Base-by-base conservation (phyloP, 2,113 vertebrate genomes). In the Lampris incognitus region DNA sequence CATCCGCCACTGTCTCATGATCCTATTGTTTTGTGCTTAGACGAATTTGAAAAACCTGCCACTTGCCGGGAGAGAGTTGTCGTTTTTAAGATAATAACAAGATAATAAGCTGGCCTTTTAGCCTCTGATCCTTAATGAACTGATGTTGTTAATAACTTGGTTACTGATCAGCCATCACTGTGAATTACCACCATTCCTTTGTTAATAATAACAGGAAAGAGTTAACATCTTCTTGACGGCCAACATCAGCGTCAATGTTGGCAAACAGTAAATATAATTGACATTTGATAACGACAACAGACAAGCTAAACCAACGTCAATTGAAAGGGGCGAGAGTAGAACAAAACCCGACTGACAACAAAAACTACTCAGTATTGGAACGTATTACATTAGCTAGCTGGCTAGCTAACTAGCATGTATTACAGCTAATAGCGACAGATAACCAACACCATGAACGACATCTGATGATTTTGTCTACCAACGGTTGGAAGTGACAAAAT, bases 401-500 rank as follows among this genome's bases (percentile, higher is more conserved):
- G 60, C 41, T 68, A 69, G 74, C 56, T 76, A 66, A 52, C 64
- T 61, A 50, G 48, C 8, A 48, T 50, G 38, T 24, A 24, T 24
- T 24, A 24, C 24, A 24, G 24, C 24, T 24, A 24, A 24, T 24
- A 24, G 24, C 24, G 52, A 24, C 5, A 41, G 6, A 6, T 10
- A 58, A 75, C 75, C 79, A 87, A 11, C 77, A 61, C 13, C 60
- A 13, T 11, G 37, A 50, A 81, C 69, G 3, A 39, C 36, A 56
- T 65, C 64, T 54, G 81, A 63, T 74, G 62, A 66, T 59, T 6
- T 64, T 67, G 76, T 84, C 70, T 74, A 13, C 76, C 78, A 74
- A 57, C 69, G 58, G 0, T 13, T 68, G 7, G 54, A 70, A 3
- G 58, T 50, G 58, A 72, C 68, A 76, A 42, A 52, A n/a, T 2